Evolutionary conservation across 2,797 vertebrate species (phyloP), one percentile per base, ranked within the genome.

Genomic region (Microctenopoma steveboyesi): DNA sequence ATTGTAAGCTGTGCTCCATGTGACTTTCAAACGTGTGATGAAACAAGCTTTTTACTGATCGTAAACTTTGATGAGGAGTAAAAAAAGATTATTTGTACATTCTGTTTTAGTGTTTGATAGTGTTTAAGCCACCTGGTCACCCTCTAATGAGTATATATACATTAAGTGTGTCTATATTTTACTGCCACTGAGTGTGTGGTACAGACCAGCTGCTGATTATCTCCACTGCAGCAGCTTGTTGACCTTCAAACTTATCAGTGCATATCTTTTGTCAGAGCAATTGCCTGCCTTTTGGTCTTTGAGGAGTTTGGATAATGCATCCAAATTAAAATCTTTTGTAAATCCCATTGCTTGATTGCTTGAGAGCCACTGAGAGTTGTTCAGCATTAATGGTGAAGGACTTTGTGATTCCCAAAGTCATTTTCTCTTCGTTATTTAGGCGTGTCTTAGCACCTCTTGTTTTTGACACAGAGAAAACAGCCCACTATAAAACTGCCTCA

Each of bases 261-360:
- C 87, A 73, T 89, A 89, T 92, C 90, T 89, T 90, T 86, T 88
- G 88, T 91, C 79, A 63, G 74, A 83, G 78, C 84, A 86, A 80
- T 90, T 89, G 87, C 83, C 84, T 86, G 79, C 82, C 69, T 82
- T 89, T 86, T 82, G 64, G 87, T 87, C 88, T 87, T 76, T 79
- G 73, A 92, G 92, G 91, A 89, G 85, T 89, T 92, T 86, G 86
- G 86, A 91, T 92, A 92, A 93, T 90, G 90, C 87, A 88, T 92
- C 84, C 91, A 90, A 94, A 94, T 93, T 91, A 93, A 93, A 93
- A 92, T 91, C 81, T 89, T 86, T 85, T 88, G 86, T 92, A 93
- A 94, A 94, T 92, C 91, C 89, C 81, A 80, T 74, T 86, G 82
- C 87, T 86, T 93, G 92, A 94, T 93, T 93, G 90, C 92, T 89